Evolutionary conservation across 1,140 invertebrate species (phyloP).

Genomic region (Apis laboriosa): DNA sequence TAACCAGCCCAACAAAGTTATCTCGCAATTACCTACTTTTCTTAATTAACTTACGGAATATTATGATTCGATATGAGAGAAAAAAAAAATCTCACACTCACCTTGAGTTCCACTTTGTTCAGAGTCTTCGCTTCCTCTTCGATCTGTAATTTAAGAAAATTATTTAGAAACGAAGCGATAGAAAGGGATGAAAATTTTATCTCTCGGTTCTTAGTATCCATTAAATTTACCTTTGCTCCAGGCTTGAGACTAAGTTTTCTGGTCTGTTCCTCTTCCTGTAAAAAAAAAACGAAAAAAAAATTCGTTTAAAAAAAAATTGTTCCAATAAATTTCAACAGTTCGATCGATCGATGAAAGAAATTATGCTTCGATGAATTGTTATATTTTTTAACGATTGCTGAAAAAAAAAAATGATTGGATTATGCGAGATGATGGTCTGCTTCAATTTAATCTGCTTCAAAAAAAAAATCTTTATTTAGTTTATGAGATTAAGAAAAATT

Average conservation of each 20-base stretch:
- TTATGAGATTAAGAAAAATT: not conserved
- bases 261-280: conserved; percentile 63
- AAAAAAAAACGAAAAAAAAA: conserved; percentile 32
- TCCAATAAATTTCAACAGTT: not conserved
- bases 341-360: not conserved
- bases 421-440: not conserved
- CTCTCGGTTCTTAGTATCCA: too few relatives aligned
- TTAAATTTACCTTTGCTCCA: conserved; percentile 62
- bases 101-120: conserved; percentile 76
- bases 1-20: not conserved
- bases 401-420: not conserved
- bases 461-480: not conserved
- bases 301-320: not conserved
- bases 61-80: not conserved
- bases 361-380: not conserved
- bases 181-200: too few relatives aligned
- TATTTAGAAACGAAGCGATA: not conserved
- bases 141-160: conserved; percentile 38
- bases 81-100: conserved; percentile 49
- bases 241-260: conserved; percentile 70
- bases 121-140: conserved; percentile 72
- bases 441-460: not conserved
- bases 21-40: not conserved
- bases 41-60: not conserved
- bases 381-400: not conserved